A percentile compares a stretch with the other conserved stretches of the same genome.
Conservation (phyloP, 2,797 vertebrate genomes). For the Gadopsis marmoratus region DNA sequence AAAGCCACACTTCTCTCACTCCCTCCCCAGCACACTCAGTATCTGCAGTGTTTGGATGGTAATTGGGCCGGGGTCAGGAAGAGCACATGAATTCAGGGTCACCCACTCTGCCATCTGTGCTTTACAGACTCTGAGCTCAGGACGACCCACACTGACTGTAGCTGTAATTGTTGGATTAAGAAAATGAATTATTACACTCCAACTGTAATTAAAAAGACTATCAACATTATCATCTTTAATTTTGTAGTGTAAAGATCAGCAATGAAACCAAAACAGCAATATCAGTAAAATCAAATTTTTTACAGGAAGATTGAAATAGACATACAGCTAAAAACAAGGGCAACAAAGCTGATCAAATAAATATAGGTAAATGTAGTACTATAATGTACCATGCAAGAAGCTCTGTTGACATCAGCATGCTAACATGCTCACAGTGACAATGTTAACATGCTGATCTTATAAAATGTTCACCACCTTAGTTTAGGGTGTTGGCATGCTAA, state of each 20-base stretch:
- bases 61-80: constrained; percentile 66
- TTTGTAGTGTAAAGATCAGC: not conserved
- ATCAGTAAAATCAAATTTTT: not conserved
- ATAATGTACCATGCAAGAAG: too few species aligned
- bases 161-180: not conserved
- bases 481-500: not conserved
- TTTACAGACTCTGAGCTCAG: constrained; percentile 33
- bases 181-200: constrained; percentile 2
- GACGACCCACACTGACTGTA: not conserved
- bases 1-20: constrained; percentile 35
- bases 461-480: not conserved
- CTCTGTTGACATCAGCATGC: too few species aligned
- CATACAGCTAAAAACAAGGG: too few species aligned
- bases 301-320: too few species aligned
- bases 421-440: not conserved
- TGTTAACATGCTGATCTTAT: not conserved
- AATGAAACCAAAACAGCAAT: not conserved
- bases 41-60: constrained; percentile 50
- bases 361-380: too few species aligned
- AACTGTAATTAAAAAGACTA: constrained; percentile 5
- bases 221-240: not conserved
- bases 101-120: constrained; percentile 46
- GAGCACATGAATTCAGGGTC: constrained; percentile 54
- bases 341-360: too few species aligned
- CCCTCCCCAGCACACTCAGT: constrained; percentile 14